Conservation (phyloP, 1,140 invertebrate species). For the Danaus plexippus region DNA sequence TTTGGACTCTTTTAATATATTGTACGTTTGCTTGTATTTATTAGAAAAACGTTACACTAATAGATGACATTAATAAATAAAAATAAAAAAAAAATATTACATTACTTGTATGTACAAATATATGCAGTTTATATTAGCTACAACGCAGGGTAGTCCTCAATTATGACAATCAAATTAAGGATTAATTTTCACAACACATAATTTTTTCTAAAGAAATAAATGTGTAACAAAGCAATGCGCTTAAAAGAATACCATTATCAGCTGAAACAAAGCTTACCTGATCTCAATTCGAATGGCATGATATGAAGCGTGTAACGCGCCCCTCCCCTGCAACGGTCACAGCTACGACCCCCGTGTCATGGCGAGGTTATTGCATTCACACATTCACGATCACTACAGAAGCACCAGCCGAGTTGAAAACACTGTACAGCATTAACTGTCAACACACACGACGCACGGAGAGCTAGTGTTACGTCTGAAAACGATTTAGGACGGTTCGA, state of each 20-base stretch:
- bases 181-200: no score
- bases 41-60: no score
- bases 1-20: no score
- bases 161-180: no score
- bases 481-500: conserved; percentile 34
- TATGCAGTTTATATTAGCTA: no score
- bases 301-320: conserved; percentile 50
- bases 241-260: background rate
- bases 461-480: conserved; percentile 42
- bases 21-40: no score
- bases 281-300: conserved; percentile 66
- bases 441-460: conserved; percentile 43
- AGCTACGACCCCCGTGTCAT: conserved; percentile 39
- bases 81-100: no score
- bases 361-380: conserved; percentile 38
- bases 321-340: conserved; percentile 51
- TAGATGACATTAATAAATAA: no score
- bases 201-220: no score
- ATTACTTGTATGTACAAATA: no score
- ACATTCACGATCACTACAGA: conserved; percentile 35
- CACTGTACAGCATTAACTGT: conserved; percentile 28
- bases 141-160: no score
- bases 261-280: conserved; percentile 45
- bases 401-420: conserved; percentile 27
- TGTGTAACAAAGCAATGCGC: no score